Conservation (phyloP, 2,113 vertebrate species). For the Lycocorax pyrrhopterus region DNA sequence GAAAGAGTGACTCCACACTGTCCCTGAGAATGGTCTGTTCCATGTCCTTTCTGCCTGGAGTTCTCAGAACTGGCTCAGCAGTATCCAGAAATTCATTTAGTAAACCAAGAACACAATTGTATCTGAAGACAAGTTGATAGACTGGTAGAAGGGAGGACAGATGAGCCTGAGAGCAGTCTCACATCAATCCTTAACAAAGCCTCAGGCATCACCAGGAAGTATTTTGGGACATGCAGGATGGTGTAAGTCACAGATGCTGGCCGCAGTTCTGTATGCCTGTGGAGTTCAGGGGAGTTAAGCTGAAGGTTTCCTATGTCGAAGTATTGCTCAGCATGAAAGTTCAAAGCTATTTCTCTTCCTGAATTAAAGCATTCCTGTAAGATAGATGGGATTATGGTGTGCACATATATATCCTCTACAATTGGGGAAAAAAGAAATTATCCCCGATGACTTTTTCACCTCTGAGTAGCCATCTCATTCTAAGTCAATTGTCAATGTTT, state of each 20-base stretch:
- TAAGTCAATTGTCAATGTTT: not conserved
- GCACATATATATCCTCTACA: not conserved
- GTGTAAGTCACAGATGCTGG: not conserved
- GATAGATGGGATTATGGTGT: not conserved
- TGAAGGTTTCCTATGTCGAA: not conserved
- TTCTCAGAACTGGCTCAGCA: not conserved
- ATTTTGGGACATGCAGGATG: not conserved
- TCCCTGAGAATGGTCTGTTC: not conserved
- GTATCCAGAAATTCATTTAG: not conserved
- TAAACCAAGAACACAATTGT: not conserved
- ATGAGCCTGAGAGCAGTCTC: not conserved
- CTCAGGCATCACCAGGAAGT: not conserved
- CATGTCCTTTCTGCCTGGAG: not conserved
- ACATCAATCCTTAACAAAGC: not conserved
- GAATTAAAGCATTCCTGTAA: not conserved
- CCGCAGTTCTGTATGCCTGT: not conserved
- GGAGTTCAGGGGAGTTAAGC: not conserved
- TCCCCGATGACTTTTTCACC: not conserved
- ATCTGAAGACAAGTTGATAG: not conserved
- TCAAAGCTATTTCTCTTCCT: slow-evolving; percentile 16
- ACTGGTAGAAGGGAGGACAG: not conserved
- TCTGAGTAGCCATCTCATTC: not conserved
- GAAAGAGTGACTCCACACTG: not conserved
- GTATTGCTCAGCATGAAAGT: not conserved
- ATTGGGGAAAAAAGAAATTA: not conserved